phyloP scores from a whole-genome alignment of 64 coral and sea anemone genomes.

The Hydrozoanthus tunicans region DNA sequence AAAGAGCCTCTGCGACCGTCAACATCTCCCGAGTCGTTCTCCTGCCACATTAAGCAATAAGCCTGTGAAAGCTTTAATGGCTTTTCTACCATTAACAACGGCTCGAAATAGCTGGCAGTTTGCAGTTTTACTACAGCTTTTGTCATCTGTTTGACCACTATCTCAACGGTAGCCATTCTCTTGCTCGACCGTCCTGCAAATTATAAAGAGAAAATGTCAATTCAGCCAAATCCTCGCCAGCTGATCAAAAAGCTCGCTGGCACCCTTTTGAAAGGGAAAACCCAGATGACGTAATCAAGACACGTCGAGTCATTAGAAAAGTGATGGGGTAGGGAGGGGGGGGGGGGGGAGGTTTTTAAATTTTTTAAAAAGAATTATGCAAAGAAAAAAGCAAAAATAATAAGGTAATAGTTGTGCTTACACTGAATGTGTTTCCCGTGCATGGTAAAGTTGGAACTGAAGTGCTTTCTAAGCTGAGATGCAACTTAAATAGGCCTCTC shows the following conservation, averaged over 20 bases:
- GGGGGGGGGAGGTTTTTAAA: too few species aligned
- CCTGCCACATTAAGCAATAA: constrained; percentile 46
- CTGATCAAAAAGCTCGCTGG: constrained; percentile 20
- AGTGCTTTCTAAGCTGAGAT: too few species aligned
- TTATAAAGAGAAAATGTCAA: too few species aligned
- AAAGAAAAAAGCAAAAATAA: too few species aligned
- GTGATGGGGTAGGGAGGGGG: too few species aligned
- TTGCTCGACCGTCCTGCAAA: neutral
- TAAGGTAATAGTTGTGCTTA: too few species aligned
- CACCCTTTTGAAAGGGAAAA: neutral
- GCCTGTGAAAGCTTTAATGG: constrained; percentile 46
- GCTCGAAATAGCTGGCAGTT: constrained; percentile 53
- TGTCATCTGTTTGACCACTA: constrained; percentile 46
- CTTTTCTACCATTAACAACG: neutral
- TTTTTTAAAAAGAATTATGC: too few species aligned
- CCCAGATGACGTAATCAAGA: neutral
- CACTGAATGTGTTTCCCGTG: too few species aligned
- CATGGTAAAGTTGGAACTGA: too few species aligned
- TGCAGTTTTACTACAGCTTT: constrained; percentile 51
- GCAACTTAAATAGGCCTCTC: too few species aligned
- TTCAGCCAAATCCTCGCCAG: neutral
- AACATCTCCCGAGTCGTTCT: constrained; percentile 44
- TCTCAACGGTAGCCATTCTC: constrained; percentile 27
- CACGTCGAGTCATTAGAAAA: too few species aligned
- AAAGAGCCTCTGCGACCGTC: constrained; percentile 27